phyloP scores from a whole-genome alignment of 2,113 vertebrate species.

The Cinclus mexicanus region DNA sequence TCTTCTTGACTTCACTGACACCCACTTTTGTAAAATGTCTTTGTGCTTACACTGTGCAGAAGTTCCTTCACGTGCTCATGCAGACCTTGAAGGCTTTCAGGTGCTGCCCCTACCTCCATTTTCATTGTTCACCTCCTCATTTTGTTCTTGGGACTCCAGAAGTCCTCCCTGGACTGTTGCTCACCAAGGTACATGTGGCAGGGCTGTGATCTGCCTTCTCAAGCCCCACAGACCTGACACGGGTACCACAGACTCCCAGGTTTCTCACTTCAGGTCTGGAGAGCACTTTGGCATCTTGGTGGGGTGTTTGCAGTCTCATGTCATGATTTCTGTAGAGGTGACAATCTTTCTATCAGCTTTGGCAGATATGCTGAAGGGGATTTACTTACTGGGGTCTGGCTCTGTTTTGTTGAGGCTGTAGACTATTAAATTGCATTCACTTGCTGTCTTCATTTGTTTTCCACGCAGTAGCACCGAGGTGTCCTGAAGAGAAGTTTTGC shows the following conservation, averaged over 20 bases:
- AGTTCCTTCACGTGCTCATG: neutral
- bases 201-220: neutral
- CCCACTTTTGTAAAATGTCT: neutral
- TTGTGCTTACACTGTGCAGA: neutral
- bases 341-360: neutral
- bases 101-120: neutral
- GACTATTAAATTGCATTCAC: neutral
- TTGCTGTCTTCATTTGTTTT: neutral
- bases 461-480: neutral
- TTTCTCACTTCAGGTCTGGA: neutral
- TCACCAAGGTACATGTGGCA: neutral
- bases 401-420: neutral
- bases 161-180: neutral
- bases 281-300: neutral
- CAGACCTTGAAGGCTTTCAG: neutral
- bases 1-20: neutral
- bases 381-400: neutral
- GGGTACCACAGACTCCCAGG: neutral
- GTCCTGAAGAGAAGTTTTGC: neutral
- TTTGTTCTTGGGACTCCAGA: neutral
- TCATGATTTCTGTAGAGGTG: neutral
- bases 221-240: neutral
- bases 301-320: neutral
- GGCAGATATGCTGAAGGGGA: neutral
- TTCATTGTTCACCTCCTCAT: neutral